Conservation (phyloP, 2,797 vertebrate genomes). For the Podarcis lilfordi region DNA sequence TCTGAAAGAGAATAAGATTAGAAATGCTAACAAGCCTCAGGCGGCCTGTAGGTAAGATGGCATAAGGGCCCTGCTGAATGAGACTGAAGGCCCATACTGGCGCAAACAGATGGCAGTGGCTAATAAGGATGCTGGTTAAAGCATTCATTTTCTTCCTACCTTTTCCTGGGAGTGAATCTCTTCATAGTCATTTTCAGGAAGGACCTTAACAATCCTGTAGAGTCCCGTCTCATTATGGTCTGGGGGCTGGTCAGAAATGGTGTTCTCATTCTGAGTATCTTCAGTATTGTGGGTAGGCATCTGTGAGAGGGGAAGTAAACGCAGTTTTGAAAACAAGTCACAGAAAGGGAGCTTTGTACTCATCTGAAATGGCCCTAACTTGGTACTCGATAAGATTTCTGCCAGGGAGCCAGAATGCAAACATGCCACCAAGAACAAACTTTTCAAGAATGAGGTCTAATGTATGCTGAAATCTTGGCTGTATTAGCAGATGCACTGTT, state of each 20-base stretch:
- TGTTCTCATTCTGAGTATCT: accelerated
- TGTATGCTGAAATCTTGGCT: background rate
- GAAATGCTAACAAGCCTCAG: background rate
- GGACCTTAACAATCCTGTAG: background rate
- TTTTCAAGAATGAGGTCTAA: background rate
- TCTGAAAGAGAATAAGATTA: background rate
- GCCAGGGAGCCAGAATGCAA: background rate
- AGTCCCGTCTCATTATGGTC: background rate
- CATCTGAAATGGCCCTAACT: background rate
- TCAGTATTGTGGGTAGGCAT: background rate
- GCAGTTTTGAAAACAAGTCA: background rate
- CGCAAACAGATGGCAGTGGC: background rate
- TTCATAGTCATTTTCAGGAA: accelerated
- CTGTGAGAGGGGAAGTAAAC: background rate
- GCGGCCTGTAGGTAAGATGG: background rate
- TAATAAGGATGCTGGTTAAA: background rate
- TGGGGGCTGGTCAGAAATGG: accelerated
- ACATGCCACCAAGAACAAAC: background rate
- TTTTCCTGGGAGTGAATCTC: background rate
- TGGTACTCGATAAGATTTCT: background rate
- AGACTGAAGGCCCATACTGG: background rate
- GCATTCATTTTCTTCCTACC: slow-evolving; percentile 4
- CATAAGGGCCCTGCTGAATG: background rate
- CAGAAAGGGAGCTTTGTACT: background rate
- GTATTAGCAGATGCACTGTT: background rate